These are phyloP conservation scores for Phrynocephalus versicolor DNA, from an alignment of 2,113 vertebrate species.

Conservation along the genomic window DNA sequence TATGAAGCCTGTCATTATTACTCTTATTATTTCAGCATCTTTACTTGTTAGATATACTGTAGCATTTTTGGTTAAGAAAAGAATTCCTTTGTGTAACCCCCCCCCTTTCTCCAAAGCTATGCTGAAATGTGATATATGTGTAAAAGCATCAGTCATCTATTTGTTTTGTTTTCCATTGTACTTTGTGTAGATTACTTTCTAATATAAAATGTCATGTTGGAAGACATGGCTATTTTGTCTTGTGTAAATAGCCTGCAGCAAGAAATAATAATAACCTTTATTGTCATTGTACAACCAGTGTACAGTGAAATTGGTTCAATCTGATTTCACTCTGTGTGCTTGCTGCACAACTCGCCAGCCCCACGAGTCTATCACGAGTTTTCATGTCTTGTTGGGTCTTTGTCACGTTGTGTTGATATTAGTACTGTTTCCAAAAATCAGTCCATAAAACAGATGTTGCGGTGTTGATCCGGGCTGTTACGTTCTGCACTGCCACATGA, in stretches of 20 bases:
- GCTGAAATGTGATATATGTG: neutral
- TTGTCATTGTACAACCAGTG: too few relatives aligned
- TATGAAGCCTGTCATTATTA: constrained; percentile 32
- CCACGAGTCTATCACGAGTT: too few relatives aligned
- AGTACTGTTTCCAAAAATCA: neutral
- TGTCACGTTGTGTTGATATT: neutral
- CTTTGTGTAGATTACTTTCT: constrained; percentile 16
- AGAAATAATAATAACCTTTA: too few relatives aligned
- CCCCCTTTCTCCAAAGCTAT: neutral
- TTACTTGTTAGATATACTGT: neutral
- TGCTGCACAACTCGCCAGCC: too few relatives aligned
- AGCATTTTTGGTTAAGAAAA: constrained; percentile 31
- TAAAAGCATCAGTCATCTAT: neutral
- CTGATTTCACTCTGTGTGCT: too few relatives aligned
- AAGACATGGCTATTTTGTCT: constrained; percentile 15
- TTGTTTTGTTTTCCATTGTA: constrained; percentile 31
- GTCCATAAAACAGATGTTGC: neutral
- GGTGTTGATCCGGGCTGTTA: neutral
- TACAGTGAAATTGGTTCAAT: too few relatives aligned
- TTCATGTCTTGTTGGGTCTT: too few relatives aligned
- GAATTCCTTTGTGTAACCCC: too few relatives aligned
- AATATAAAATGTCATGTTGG: neutral
- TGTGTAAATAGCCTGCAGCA: constrained; percentile 9
- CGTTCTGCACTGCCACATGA: neutral
- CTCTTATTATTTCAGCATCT: constrained; percentile 41